Percentiles rank a stretch among this genome's conserved stretches.
These are phyloP conservation scores for Pseudoips prasinana DNA, from an alignment of 2,888 invertebrate species.

Conservation along the genomic window DNA sequence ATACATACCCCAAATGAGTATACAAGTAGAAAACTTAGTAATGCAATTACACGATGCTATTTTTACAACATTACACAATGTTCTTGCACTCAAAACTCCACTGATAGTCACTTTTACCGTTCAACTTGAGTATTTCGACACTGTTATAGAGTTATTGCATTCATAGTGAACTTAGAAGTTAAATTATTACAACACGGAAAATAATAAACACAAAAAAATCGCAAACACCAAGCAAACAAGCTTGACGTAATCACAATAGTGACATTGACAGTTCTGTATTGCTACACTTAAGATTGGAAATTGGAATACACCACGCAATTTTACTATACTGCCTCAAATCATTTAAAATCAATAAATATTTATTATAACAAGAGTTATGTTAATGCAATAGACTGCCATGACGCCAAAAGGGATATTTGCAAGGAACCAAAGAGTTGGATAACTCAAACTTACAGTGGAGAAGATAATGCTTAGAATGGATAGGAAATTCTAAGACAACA, in stretches of 20 bases:
- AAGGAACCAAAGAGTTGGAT: no score
- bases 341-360: no score
- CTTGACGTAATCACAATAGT: conserved; percentile 5
- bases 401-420: no score
- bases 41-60: conserved; percentile 29
- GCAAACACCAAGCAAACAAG: conserved; percentile 23
- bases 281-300: no score
- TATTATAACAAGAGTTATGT: no score
- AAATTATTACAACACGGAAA: conserved; percentile 29
- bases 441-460: no score
- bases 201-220: conserved; percentile 21
- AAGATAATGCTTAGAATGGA: no score
- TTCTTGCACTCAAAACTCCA: conserved; percentile 9
- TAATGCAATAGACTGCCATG: no score
- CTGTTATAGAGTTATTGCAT: conserved; percentile 14
- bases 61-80: conserved; percentile 20
- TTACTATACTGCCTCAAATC: no score
- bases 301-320: not conserved
- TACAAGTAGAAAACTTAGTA: conserved; percentile 21
- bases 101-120: conserved; percentile 15
- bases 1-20: conserved; percentile 26
- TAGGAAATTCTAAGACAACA: no score
- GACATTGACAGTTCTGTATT: conserved; percentile 25
- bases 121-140: conserved; percentile 14
- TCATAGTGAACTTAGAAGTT: conserved; percentile 24